Evolutionary conservation across 2,797 vertebrate genomes (phyloP).

Genomic region (Sebastes trivittatus): DNA sequence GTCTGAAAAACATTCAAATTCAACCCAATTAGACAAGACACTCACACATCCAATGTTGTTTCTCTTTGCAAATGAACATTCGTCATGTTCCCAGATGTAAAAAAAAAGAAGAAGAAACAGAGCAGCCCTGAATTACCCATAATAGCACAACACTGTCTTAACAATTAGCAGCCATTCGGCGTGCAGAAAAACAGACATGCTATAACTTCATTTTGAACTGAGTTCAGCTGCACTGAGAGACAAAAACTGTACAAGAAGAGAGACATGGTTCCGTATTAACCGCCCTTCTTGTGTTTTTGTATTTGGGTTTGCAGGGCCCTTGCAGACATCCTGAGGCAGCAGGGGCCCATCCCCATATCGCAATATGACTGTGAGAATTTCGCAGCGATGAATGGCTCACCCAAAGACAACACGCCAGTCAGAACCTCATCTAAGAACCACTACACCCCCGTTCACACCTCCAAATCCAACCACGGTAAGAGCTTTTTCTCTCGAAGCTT

Average conservation of each 20-base stretch:
- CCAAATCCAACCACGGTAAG: constrained; percentile 93
- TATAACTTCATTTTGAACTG: constrained; percentile 14
- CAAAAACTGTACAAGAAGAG: neutral
- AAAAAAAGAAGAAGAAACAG: constrained; percentile 1
- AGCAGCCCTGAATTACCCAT: constrained; percentile 39
- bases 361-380: constrained; percentile 98
- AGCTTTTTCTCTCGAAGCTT: neutral
- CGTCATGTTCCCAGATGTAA: constrained; percentile 45
- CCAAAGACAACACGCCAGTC: constrained; percentile 96
- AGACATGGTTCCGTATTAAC: constrained; percentile 13
- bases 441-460: constrained; percentile 93
- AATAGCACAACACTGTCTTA: constrained; percentile 41
- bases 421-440: constrained; percentile 96
- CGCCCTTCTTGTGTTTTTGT: neutral
- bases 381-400: constrained; percentile 94
- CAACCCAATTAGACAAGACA: constrained; percentile 71
- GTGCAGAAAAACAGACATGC: constrained; percentile 4
- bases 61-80: constrained; percentile 59
- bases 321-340: constrained; percentile 96
- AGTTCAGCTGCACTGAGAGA: constrained; percentile 6
- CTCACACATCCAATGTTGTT: constrained; percentile 57
- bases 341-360: constrained; percentile 97
- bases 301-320: constrained; percentile 86
- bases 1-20: constrained; percentile 73
- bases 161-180: constrained; percentile 35